Evolutionary conservation across 2,888 invertebrate species (phyloP), one percentile per base, ranked within the genome.

Genomic region (Belgica antarctica): DNA sequence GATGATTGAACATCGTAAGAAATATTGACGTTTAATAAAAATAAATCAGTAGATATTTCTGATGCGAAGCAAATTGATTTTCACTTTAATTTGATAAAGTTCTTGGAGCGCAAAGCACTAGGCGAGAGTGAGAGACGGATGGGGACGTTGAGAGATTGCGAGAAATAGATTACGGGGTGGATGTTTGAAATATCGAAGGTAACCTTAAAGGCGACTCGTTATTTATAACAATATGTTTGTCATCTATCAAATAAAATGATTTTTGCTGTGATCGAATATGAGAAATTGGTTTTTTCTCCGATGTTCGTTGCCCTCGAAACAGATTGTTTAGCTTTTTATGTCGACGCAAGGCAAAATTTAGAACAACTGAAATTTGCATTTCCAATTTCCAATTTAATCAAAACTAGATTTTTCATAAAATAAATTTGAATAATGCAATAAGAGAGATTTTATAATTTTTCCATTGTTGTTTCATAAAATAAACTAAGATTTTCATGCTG

Each of bases 41-140:
- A 19, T 22, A 15, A 59, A 19, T 59, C 27, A 4, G 25, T 59
- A 24, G 27, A 59, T 27, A 59, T 27, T 59, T 59, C 27, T 59
- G 59, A 24, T 59, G 59, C 59, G 59, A 27, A 59, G 59, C 25
- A 59, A 59, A 59, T 59, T 59, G 59, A 59, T 59, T 59, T 59
- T 59, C 59, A 59, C 59, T 59, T 59, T 59, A 59, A 59, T 59
- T 59, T 25, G 25, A 59, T 59, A 22, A 59, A 59, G 24, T 59
- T 59, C 5, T 59, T 25, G 27, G 27, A 57, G 19, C 57, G 17
- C n/a, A n/a, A n/a, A n/a, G n/a, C n/a, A n/a, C n/a, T n/a, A n/a
- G n/a, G n/a, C n/a, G n/a, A n/a, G n/a, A n/a, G n/a, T 59, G 4
- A 15, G 2, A 19, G 52, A 4, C 22, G 12, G n/a, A 41, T 41